Conservation (phyloP, 1,140 invertebrate species). For the Aphidius ervi region DNA sequence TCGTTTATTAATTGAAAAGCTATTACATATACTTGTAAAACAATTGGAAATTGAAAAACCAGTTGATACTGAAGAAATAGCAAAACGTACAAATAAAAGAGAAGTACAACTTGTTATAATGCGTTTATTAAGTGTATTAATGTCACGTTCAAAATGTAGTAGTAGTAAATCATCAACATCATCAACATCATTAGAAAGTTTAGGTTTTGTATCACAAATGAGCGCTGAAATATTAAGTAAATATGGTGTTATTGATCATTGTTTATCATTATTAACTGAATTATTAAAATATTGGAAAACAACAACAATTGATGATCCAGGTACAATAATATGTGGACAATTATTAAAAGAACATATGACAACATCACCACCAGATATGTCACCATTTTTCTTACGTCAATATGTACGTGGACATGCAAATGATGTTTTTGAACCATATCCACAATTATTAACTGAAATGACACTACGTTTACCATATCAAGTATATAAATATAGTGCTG, state of each 20-base stretch:
- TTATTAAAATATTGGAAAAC: slow-evolving; percentile 81
- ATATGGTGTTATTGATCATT: slow-evolving; percentile 77
- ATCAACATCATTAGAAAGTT: slow-evolving; percentile 50
- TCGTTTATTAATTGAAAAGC: slow-evolving; percentile 67
- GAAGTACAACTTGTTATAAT: slow-evolving; percentile 88
- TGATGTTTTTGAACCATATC: slow-evolving; percentile 92
- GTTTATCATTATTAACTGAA: slow-evolving; percentile 73
- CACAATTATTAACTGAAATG: slow-evolving; percentile 91
- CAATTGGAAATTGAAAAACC: slow-evolving; percentile 71
- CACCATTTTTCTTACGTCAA: slow-evolving; percentile 90
- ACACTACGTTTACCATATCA: slow-evolving; percentile 90
- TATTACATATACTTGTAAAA: slow-evolving; percentile 70
- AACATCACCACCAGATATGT: slow-evolving; percentile 85
- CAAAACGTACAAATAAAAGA: slow-evolving; percentile 60
- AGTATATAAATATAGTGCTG: slow-evolving; percentile 69
- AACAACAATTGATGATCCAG: slow-evolving; percentile 52
- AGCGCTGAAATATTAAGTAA: slow-evolving; percentile 75
- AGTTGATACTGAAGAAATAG: slow-evolving; percentile 55
- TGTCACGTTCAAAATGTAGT: slow-evolving; percentile 71
- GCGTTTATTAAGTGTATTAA: slow-evolving; percentile 72
- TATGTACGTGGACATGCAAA: slow-evolving; percentile 87
- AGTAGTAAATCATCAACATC: slow-evolving; percentile 53
- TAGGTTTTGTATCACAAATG: slow-evolving; percentile 67
- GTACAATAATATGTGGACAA: slow-evolving; percentile 53
- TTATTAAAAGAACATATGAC: slow-evolving; percentile 79